Conservation (phyloP, 2,888 invertebrate species). For the Nemapogon koenigi region DNA sequence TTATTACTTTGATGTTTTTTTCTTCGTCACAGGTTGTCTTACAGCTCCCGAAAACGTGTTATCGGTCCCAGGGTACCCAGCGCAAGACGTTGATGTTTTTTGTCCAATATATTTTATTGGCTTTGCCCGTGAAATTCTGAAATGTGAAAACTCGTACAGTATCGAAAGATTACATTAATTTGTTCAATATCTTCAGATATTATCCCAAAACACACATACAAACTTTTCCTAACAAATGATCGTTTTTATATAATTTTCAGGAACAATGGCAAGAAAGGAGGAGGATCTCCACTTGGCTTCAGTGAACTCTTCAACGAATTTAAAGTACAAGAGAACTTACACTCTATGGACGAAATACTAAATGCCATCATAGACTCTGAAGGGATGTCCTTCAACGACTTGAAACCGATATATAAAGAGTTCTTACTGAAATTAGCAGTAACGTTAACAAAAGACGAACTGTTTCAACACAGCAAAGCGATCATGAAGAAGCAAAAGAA, state of each 20-base stretch:
- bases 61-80: too few relatives aligned
- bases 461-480: conserved; percentile 87
- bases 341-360: conserved; percentile 86
- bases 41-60: too few relatives aligned
- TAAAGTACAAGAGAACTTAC: conserved; percentile 85
- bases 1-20: too few relatives aligned
- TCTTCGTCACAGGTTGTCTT: too few relatives aligned
- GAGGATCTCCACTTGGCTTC: conserved; percentile 84
- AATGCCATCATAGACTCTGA: conserved; percentile 89
- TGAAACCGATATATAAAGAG: conserved; percentile 91
- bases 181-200: too few relatives aligned
- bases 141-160: too few relatives aligned
- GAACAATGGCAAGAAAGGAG: conserved; percentile 69
- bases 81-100: too few relatives aligned
- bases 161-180: too few relatives aligned
- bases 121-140: too few relatives aligned
- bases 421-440: conserved; percentile 86
- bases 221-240: too few relatives aligned
- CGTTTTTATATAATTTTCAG: conserved; percentile 37
- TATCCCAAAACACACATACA: too few relatives aligned
- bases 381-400: conserved; percentile 92
- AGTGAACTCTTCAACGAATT: conserved; percentile 88
- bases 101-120: too few relatives aligned
- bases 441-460: conserved; percentile 89
- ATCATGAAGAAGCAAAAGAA: conserved; percentile 88